Base-by-base conservation (phyloP, 2,113 vertebrate genomes). In the Ceyx melanurus region DNA sequence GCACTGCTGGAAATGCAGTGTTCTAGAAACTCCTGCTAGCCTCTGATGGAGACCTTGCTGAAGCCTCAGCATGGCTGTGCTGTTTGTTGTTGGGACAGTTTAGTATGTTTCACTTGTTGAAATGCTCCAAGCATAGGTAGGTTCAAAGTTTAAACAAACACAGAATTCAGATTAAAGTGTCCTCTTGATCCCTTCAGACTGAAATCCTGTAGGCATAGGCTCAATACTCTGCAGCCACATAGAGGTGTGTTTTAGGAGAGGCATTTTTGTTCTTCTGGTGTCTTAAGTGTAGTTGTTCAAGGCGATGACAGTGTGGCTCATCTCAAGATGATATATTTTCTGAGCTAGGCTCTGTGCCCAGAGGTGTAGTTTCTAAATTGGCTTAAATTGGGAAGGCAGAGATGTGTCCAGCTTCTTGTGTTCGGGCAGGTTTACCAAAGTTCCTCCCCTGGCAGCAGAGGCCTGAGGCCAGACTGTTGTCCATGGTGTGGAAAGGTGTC, bases 1-100 rank as follows among this genome's bases (percentile, higher is more conserved):
- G 16, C 0, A 0, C 18, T 46, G 10, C 65, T 33, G 61, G 48
- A 74, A 73, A 56, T 20, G 10, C 0, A 1, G 9, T 28, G 50
- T 6, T 62, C n/a, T 6, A 12, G 13, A 10, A 10, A 28, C 15
- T 26, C 42, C 23, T 46, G 21, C 23, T n/a, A 65, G 70, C 9
- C 40, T 54, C 37, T 54, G 75, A 19, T 6, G 13, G 20, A 35
- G 66, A 15, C 60, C 72, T 35, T 61, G 29, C 29, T 6, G 2
- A 42, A 17, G 13, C 5, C 45, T 35, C 2, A 5, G 43, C 1
- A 0, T 8, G 17, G 16, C 40, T 81, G 25, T 3, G 5, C 61
- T 29, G 3, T 29, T 56, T 0, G 1, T 25, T 35, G 8, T 20
- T 50, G 19, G 5, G 42, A 7, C 0, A 3, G 26, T 45, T 72